Base-by-base conservation (phyloP, 1,140 invertebrate species). In the Ooceraea biroi region DNA sequence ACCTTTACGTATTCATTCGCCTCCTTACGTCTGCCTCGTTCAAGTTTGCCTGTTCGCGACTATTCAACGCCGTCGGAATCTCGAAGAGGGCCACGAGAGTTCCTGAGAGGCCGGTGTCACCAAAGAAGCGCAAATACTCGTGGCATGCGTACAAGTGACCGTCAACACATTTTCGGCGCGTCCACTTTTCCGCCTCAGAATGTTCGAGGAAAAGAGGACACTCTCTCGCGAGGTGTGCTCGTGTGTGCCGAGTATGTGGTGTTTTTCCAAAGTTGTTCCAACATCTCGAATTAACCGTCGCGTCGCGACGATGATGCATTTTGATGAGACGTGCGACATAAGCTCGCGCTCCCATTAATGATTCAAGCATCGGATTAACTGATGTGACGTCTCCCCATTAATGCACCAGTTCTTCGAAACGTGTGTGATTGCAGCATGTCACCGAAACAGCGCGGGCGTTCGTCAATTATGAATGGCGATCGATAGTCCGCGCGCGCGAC, bases 391-490 rank as follows among this genome's bases (percentile, higher is more conserved):
- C 36, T 73, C 52, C 58, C 17, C 22, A 41, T 55, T 46, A 63
- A 63, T 63, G 58, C 25, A 17, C n/a, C 41, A n/a, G 44, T 63
- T 76, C 44, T 76, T 76, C 58, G 1, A 19, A 11, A 48, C 19
- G 4, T 11, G 19, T n/a, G 65, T 27, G 52, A 78, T 71, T 57
- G 58, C 58, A 65, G 8, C 58, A 12, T 65, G 58, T 72, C 44
- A 65, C 44, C 27, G 41, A 58, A 84, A 85, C 55, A 52, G 44
- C 46, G 27, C 7, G 41, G 19, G 22, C 50, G 52, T 25, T 65
- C 58, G 73, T 58, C 71, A 85, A 85, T 85, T 46, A 85, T 76
- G 48, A 76, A 85, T 85, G 72, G 50, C 84, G 84, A 80, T 86
- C 85, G 83, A 86, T 86, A 85, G 14, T 55, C 50, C 57, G 27